Conservation (phyloP, 2,888 invertebrate species). For the Eristalis arbustorum region DNA sequence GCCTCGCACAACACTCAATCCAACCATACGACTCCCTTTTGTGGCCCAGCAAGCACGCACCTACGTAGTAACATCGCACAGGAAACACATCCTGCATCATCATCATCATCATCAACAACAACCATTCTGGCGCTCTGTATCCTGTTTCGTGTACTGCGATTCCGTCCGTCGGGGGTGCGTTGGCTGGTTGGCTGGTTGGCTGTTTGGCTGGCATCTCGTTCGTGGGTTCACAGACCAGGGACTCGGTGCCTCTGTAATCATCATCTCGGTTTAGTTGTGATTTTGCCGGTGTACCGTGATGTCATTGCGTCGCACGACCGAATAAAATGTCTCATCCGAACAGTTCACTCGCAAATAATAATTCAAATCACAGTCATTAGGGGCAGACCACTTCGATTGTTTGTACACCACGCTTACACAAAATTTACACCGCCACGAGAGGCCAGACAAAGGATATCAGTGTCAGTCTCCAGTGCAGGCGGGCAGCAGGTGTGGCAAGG, state of each 20-base stretch:
- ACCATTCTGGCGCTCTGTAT: conserved; percentile 42
- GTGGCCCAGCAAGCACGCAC: conserved; percentile 15
- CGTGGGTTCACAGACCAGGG: conserved; percentile 35
- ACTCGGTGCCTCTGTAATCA: conserved; percentile 65
- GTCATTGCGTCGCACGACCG: conserved; percentile 56
- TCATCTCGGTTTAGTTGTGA: conserved; percentile 64
- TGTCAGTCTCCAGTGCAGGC: conserved; percentile 12
- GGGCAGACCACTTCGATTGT: conserved; percentile 26
- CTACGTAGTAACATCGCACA: conserved; percentile 23
- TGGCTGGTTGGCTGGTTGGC: neutral
- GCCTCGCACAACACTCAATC: neutral
- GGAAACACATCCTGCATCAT: conserved; percentile 60
- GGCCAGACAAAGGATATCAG: conserved; percentile 58
- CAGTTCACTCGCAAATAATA: conserved; percentile 6
- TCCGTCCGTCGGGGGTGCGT: conserved; percentile 32
- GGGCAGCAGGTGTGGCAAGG: neutral
- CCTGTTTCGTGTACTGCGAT: conserved; percentile 58
- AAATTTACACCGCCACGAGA: neutral
- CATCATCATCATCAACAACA: conserved; percentile 45
- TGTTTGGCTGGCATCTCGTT: too few species aligned
- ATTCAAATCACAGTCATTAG: neutral
- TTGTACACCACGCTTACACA: neutral
- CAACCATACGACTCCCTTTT: conserved; percentile 14
- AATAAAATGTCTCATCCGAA: conserved; percentile 21
- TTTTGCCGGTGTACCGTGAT: conserved; percentile 69